Evolutionary conservation across 2,888 invertebrate species (phyloP), one percentile per base, ranked within the genome.

Genomic region (Deroplatys truncata): DNA sequence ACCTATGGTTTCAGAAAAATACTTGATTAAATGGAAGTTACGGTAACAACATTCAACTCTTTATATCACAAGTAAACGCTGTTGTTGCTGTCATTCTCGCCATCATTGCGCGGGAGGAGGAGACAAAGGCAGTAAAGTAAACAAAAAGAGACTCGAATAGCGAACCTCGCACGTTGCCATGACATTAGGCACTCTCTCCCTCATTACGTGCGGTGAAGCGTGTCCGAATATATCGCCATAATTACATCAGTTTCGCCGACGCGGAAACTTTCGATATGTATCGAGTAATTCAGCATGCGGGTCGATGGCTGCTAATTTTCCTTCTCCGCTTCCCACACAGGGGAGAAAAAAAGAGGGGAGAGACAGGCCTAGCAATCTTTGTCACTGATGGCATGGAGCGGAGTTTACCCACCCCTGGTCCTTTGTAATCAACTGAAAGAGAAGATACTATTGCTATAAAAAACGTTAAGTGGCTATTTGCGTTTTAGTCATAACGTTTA

Each of bases 1-100:
- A n/a, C n/a, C n/a, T n/a, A n/a, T n/a, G n/a, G n/a, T n/a, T n/a
- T n/a, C n/a, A n/a, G n/a, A n/a, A n/a, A n/a, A n/a, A n/a, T n/a
- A 35, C 35, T 35, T 35, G 35, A 35, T 8, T 35, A 43, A 3
- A 13, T 43, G 7, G 13, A 43, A 13, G 13, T 7, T 43, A 43
- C 13, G 10, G 0, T 43, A 43, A 43, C 13, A 43, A 13, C 43
- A 43, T 43, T 8, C 35, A 35, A 35, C 8, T 35, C 0, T 43
- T 43, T 43, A 43, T 43, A 43, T 43, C 43, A 43, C 13, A 43
- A 43, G 43, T 13, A 13, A 43, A 43, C 13, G 1, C 1, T 43
- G 0, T 13, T 0, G 1, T 13, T 43, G 13, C 13, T 43, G 2
- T 1, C 1, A 13, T 10, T 1, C 13, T 43, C 13, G n/a, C n/a